Conservation (phyloP, 2,797 vertebrate genomes). For the Chaetophractus vellerosus region DNA sequence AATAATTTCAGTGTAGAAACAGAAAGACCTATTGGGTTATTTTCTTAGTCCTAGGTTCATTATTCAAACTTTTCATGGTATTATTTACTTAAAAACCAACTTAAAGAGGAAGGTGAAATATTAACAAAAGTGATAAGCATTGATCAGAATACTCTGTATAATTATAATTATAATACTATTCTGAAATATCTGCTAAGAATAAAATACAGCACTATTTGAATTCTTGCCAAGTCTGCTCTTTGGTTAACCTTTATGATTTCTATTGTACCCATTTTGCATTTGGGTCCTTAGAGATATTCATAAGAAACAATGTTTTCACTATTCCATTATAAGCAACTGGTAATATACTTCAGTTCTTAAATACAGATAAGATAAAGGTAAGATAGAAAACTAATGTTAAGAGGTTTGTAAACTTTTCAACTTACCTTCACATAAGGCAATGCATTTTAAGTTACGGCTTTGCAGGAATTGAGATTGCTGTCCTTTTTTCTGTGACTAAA, state of each 20-base stretch:
- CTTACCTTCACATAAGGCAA: constrained; percentile 97
- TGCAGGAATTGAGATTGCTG: constrained; percentile 96
- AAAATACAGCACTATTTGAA: not conserved
- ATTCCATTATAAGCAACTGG: not conserved
- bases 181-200: constrained; percentile 15
- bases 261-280: not conserved
- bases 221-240: not conserved
- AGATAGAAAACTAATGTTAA: not conserved
- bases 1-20: not conserved
- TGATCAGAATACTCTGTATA: not conserved
- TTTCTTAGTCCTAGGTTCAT: not conserved
- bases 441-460: constrained; percentile 96
- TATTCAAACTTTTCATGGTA: constrained; percentile 1
- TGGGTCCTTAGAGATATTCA: not conserved
- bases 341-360: not conserved
- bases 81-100: not conserved
- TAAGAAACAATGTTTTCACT: not conserved
- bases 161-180: not conserved
- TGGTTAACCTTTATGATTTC: constrained; percentile 14
- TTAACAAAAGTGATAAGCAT: not conserved
- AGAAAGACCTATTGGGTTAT: not conserved
- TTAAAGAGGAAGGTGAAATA: not conserved
- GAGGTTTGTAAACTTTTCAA: constrained; percentile 25
- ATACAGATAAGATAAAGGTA: not conserved
- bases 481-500: constrained; percentile 95